Base-by-base conservation (phyloP, 2,797 vertebrate species). In the Halcyon badia region DNA sequence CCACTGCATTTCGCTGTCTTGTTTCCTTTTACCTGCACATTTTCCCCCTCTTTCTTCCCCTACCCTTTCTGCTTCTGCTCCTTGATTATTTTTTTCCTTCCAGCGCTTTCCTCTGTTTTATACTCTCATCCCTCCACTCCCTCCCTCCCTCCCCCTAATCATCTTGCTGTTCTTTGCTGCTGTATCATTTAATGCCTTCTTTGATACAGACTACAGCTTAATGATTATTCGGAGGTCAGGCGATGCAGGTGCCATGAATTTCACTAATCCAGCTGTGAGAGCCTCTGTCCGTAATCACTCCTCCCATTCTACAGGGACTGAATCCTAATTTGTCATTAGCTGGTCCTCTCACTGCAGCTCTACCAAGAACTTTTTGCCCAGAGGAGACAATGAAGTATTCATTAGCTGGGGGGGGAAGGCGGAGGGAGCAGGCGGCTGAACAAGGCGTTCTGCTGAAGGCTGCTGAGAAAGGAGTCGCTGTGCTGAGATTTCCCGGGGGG, bases 201-300 rank as follows among this genome's bases (percentile, higher is more conserved):
- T 98, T 98, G 98, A 98, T 98, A 96, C 97, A 94, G 97, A 97
- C 96, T 97, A 97, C 98, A 98, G 97, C 98, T 97, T 98, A 97
- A 97, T 94, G 97, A 98, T 98, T 98, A 98, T 98, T 98, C 90
- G n/a, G 94, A 96, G 98, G 98, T 98, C 98, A 98, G 97, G 98
- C 97, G 87, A 97, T 96, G 98, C 98, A 98, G 98, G 98, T 98
- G 98, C 98, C 97, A 90, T 65, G 97, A 97, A 96, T 97, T 98
- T 97, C 90, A 83, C 97, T 93, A 96, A 97, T 96, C 97, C 83
- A 89, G 95, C 98, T 98, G 97, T 96, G 97, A 98, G 97, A 97
- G 97, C 98, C 97, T 98, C 97, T 98, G 98, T 97, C 98, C 98
- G 78, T 96, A 91, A 91, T 96, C 96, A 96, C 93, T 96, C 98